phyloP scores from a whole-genome alignment of 2,888 invertebrate genomes.

The Myopa testacea region DNA sequence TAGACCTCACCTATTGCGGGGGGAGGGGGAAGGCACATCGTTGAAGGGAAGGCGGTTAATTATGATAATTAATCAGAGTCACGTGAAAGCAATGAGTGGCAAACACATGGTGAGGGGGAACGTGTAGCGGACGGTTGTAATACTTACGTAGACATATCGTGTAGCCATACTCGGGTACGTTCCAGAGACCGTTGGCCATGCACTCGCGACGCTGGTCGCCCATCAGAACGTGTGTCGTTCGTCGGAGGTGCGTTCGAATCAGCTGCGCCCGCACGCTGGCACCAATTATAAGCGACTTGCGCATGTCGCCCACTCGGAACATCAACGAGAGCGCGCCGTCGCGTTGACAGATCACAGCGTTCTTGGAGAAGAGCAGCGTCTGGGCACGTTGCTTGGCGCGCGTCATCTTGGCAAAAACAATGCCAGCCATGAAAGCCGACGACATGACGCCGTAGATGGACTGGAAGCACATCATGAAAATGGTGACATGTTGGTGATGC shows the following conservation, averaged over 20 bases:
- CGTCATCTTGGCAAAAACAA: conserved; percentile 95
- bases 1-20: conserved; percentile 72
- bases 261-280: conserved; percentile 88
- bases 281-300: conserved; percentile 94
- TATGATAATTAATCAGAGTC: background rate
- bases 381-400: conserved; percentile 94
- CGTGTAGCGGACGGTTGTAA: background rate
- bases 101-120: background rate
- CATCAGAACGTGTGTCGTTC: conserved; percentile 79
- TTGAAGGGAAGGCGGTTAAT: conserved; percentile 22
- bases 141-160: conserved; percentile 92
- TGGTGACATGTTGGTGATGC: no score
- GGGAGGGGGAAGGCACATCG: background rate
- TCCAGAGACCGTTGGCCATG: conserved; percentile 84
- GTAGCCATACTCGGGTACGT: conserved; percentile 85
- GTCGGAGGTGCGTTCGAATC: conserved; percentile 82
- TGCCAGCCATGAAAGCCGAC: conserved; percentile 82
- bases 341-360: conserved; percentile 87
- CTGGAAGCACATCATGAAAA: conserved; percentile 94
- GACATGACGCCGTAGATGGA: conserved; percentile 93
- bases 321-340: conserved; percentile 88
- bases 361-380: conserved; percentile 91
- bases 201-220: conserved; percentile 89
- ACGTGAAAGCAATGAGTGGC: background rate
- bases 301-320: conserved; percentile 95